Evolutionary conservation across 2,113 vertebrate genomes (phyloP), one percentile per base, ranked within the genome.

Genomic region (Heterochromis multidens): DNA sequence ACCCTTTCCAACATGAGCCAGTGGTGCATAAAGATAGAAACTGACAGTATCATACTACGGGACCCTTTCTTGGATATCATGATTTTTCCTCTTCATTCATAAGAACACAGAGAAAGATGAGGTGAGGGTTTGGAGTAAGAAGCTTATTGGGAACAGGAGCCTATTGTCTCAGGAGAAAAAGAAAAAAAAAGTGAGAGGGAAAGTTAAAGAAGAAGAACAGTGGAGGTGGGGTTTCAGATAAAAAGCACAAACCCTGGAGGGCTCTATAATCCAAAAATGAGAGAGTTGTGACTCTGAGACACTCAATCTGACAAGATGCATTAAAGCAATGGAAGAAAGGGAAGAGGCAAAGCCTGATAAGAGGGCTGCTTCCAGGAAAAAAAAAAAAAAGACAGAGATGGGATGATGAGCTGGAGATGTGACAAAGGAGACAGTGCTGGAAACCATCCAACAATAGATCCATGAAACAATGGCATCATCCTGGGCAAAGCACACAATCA

Each of bases 301-400:
- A 80, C 83, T 92, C 87, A 88, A 90, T 93, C 88, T 93, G 92
- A 94, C 93, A 94, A 91, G 84, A 89, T 77, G 79, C 78, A 93
- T 95, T 92, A 91, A 90, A 90, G 86, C 86, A 87, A 65, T 49
- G 67, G 70, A 88, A 88, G 84, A 90, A 90, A 95, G 76, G 37
- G 80, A 84, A 85, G 79, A 89, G 74, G 72, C 63, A 80, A 77
- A 90, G 85, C 58, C 67, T 74, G 87, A 93, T 91, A 90, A 90
- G 87, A 90, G 60, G 27, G 56, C 83, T 79, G 84, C 85, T 91
- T 92, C 80, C 58, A 89, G 87, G 81, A 72, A 84, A 83, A 21
- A 62, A 35, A 81, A 79, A 81, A 81, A 37, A 58, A 31, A 77
- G 8, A 77, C 61, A 81, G 78, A 87, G 88, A 93, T 87, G 80